A percentile compares a stretch with the other conserved stretches of the same genome.
These are phyloP conservation scores for Heliconius aoede DNA, from an alignment of 2,888 invertebrate genomes.

Conservation along the genomic window DNA sequence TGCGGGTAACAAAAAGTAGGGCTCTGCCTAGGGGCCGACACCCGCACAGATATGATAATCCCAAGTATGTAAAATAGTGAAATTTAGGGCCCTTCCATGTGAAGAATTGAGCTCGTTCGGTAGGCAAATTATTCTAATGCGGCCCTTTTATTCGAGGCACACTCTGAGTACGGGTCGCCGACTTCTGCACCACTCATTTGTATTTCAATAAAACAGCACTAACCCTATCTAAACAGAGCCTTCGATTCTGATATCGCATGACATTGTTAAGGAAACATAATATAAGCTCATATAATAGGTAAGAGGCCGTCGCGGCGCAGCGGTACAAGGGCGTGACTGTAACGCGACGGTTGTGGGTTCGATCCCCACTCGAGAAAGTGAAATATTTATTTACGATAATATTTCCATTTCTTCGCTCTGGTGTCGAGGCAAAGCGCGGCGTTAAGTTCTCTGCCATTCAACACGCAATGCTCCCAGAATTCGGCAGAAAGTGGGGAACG, in stretches of 20 bases:
- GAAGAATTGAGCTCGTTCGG: conserved; percentile 81
- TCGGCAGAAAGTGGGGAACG: too few relatives aligned
- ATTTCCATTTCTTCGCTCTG: too few relatives aligned
- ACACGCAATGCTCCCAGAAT: too few relatives aligned
- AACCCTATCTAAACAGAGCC: conserved; percentile 80
- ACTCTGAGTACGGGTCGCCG: conserved; percentile 68
- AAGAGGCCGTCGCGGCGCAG: too few relatives aligned
- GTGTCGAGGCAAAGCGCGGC: too few relatives aligned
- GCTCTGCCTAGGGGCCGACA: conserved; percentile 63
- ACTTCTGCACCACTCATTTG: conserved; percentile 77
- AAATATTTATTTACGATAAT: too few relatives aligned
- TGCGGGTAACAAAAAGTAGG: conserved; percentile 80
- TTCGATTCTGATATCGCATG: conserved; percentile 64
- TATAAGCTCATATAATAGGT: not conserved
- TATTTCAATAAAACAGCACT: conserved; percentile 81
- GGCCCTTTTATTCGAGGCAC: conserved; percentile 83
- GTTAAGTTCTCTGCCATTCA: too few relatives aligned
- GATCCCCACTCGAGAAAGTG: too few relatives aligned
- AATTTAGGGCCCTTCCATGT: conserved; percentile 83
- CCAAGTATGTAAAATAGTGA: conserved; percentile 83
- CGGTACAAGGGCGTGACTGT: too few relatives aligned
- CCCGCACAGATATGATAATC: conserved; percentile 82
- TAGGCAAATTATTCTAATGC: conserved; percentile 82
- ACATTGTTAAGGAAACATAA: conserved; percentile 55
- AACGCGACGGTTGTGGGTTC: too few relatives aligned